Percentiles rank a stretch among this genome's conserved stretches.
Conservation (phyloP, 2,113 vertebrate genomes). For the Grammomys surdaster region DNA sequence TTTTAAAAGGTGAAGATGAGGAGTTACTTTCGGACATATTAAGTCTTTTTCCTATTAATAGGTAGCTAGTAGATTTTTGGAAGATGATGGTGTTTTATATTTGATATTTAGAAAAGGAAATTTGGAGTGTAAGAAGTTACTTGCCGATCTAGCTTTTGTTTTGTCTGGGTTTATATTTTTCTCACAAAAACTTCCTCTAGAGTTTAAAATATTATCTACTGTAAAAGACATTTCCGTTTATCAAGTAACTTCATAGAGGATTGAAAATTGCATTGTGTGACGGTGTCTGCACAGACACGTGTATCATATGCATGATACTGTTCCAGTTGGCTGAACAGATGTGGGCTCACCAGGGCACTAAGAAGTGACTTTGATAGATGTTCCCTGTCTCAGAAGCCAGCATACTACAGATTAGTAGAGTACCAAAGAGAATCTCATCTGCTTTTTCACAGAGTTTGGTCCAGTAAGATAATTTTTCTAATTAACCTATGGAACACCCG, state of each 20-base stretch:
- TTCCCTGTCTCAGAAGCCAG: conserved; percentile 87
- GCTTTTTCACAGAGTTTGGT: conserved; percentile 88
- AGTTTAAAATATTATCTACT: conserved; percentile 44
- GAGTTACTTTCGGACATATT: not conserved
- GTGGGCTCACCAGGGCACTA: conserved; percentile 85
- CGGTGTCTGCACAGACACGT: conserved; percentile 78
- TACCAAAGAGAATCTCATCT: conserved; percentile 87
- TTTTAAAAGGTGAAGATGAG: conserved; percentile 55
- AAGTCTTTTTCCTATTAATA: conserved; percentile 26
- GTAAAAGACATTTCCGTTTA: conserved; percentile 51
- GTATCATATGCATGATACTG: conserved; percentile 85
- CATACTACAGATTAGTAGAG: conserved; percentile 90
- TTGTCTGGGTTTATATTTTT: conserved; percentile 48
- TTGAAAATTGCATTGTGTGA: conserved; percentile 57
- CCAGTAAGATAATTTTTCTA: conserved; percentile 96
- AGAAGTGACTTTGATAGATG: conserved; percentile 92
- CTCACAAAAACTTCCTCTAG: conserved; percentile 2
- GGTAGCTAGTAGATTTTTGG: conserved; percentile 34
- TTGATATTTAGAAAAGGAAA: conserved; percentile 55
- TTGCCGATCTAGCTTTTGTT: conserved; percentile 45
- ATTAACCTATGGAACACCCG: conserved; percentile 93
- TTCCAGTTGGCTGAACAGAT: conserved; percentile 90
- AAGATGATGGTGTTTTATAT: conserved; percentile 41
- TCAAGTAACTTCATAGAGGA: conserved; percentile 59
- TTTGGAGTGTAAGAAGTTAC: conserved; percentile 26